Percentiles rank a stretch among this genome's conserved stretches.
phyloP scores from a whole-genome alignment of 2,888 invertebrate genomes.

The Odontomyia ornata region DNA sequence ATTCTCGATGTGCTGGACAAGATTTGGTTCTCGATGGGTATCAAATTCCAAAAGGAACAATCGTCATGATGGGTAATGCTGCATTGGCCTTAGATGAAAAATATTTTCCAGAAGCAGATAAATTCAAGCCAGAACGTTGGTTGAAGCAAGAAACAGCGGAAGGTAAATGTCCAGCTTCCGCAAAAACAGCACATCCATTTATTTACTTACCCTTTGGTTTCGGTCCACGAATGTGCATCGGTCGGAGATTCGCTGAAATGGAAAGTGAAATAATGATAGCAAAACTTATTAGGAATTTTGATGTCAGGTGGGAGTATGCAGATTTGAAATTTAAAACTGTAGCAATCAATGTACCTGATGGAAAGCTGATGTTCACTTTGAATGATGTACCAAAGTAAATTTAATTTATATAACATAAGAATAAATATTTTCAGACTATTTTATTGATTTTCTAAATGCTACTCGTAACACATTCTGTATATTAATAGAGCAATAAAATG shows the following conservation, averaged over 20 bases:
- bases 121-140: constrained; percentile 82
- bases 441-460: too few relatives aligned
- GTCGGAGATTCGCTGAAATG: constrained; percentile 75
- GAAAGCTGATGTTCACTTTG: constrained; percentile 60
- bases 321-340: constrained; percentile 53
- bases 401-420: background rate
- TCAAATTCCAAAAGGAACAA: constrained; percentile 71
- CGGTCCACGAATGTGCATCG: constrained; percentile 74
- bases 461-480: too few relatives aligned
- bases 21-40: constrained; percentile 73
- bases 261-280: constrained; percentile 70
- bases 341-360: constrained; percentile 58
- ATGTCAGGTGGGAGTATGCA: constrained; percentile 56
- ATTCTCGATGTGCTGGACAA: constrained; percentile 66
- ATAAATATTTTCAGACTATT: background rate
- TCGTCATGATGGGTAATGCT: constrained; percentile 75
- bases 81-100: constrained; percentile 71
- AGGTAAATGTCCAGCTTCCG: constrained; percentile 50
- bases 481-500: too few relatives aligned
- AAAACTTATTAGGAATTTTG: constrained; percentile 58
- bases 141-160: constrained; percentile 73
- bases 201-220: constrained; percentile 72
- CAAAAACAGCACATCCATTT: constrained; percentile 55
- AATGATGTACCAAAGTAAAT: constrained; percentile 17
- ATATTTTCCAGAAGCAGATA: constrained; percentile 69